phyloP scores from a whole-genome alignment of 2,888 invertebrate genomes.

The Melieria crassipennis region DNA sequence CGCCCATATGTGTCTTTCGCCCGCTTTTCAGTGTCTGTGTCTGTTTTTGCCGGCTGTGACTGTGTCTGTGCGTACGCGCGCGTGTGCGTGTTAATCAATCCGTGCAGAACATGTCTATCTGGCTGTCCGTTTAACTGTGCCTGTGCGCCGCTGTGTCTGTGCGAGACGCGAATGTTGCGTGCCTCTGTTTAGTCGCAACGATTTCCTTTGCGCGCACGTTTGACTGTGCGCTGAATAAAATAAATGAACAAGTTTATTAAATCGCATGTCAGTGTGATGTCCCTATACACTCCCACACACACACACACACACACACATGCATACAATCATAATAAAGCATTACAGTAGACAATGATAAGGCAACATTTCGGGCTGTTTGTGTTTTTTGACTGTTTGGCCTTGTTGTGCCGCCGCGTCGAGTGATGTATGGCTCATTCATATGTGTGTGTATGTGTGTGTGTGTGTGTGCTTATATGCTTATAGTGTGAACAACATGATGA shows the following conservation, averaged over 20 bases:
- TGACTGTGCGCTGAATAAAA: not conserved
- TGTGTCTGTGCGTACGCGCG: not conserved
- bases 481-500: no score
- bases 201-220: not conserved
- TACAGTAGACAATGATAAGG: no score
- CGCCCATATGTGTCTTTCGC: no score
- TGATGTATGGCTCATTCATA: not conserved
- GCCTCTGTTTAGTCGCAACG: not conserved
- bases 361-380: no score
- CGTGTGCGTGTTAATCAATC: slow-evolving; percentile 17
- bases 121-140: not conserved
- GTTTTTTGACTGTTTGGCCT: slow-evolving; percentile 5
- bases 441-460: not conserved
- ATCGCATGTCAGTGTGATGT: slow-evolving; percentile 27
- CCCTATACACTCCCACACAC: slow-evolving; percentile 3
- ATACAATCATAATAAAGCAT: not conserved
- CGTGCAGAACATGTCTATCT: slow-evolving; percentile 3
- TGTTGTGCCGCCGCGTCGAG: not conserved
- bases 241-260: slow-evolving; percentile 26
- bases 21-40: no score
- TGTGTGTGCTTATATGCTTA: not conserved
- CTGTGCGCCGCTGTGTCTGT: not conserved
- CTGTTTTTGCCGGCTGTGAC: not conserved
- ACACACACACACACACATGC: not conserved
- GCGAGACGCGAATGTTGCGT: not conserved